A percentile compares a stretch with the other conserved stretches of the same genome.
phyloP scores from a whole-genome alignment of 2,113 vertebrate genomes.

The Gymnocephalus cernua region DNA sequence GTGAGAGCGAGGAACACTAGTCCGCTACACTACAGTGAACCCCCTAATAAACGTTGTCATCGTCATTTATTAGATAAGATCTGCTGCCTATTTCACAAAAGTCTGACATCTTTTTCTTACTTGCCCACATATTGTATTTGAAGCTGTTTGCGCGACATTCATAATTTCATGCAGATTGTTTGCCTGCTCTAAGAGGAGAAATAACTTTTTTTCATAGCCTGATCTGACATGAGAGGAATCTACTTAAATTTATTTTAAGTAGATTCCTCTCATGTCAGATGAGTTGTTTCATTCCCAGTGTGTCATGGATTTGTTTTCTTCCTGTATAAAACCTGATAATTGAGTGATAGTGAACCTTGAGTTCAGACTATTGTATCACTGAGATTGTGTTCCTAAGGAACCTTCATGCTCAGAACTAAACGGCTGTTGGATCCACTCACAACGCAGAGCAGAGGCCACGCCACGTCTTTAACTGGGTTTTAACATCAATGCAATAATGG shows the following conservation, averaged over 20 bases:
- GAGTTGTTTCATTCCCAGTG: not conserved
- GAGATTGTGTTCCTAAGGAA: not conserved
- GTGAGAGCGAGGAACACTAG: no score
- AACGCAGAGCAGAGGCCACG: not conserved
- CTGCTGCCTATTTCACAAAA: not conserved
- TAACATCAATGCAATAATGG: not conserved
- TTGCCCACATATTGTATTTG: not conserved
- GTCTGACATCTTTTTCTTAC: not conserved
- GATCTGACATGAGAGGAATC: not conserved
- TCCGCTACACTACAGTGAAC: not conserved
- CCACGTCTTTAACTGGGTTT: not conserved
- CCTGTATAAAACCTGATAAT: not conserved
- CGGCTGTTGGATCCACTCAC: no score
- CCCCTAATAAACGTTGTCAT: slow-evolving; percentile 15
- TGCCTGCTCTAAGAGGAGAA: not conserved
- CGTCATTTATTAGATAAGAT: slow-evolving; percentile 10
- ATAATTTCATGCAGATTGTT: not conserved
- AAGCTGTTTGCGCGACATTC: not conserved
- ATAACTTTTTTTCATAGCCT: not conserved
- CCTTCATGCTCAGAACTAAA: not conserved
- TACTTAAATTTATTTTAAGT: not conserved
- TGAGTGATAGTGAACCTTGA: not conserved
- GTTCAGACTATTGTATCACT: not conserved
- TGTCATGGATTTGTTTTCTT: not conserved
- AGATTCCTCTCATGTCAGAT: no score